Evolutionary conservation across 2,113 vertebrate species (phyloP).

Genomic region (Helogale parvula): DNA sequence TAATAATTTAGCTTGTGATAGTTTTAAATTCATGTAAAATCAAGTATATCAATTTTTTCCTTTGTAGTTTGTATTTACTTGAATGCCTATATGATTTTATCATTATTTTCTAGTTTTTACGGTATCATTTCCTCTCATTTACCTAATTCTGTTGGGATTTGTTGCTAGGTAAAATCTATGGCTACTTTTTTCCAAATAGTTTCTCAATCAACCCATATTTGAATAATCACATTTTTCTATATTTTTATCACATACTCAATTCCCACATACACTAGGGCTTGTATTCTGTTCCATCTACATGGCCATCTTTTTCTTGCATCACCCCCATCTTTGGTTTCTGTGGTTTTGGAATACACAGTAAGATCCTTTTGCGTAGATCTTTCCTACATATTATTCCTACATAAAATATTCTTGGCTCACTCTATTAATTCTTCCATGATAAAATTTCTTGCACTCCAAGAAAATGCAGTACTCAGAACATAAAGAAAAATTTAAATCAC

Average conservation of each 20-base stretch:
- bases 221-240: not conserved
- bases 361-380: not conserved
- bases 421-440: not conserved
- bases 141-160: not conserved
- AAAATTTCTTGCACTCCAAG: not conserved
- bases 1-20: not conserved
- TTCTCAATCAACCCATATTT: not conserved
- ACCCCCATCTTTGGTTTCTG: not conserved
- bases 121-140: not conserved
- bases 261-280: not conserved
- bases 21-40: not conserved
- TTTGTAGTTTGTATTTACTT: not conserved
- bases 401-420: not conserved
- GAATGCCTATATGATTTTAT: too few relatives aligned
- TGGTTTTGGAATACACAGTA: not conserved
- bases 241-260: not conserved
- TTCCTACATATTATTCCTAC: not conserved
- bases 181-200: not conserved
- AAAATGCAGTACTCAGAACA: not conserved
- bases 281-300: not conserved
- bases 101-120: not conserved
- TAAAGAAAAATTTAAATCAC: conserved; percentile 32
- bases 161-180: not conserved
- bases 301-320: not conserved
- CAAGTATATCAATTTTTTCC: not conserved